Evolutionary conservation across 2,888 invertebrate species (phyloP), one percentile per base, ranked within the genome.

Genomic region (Eristalinus sepulchralis): DNA sequence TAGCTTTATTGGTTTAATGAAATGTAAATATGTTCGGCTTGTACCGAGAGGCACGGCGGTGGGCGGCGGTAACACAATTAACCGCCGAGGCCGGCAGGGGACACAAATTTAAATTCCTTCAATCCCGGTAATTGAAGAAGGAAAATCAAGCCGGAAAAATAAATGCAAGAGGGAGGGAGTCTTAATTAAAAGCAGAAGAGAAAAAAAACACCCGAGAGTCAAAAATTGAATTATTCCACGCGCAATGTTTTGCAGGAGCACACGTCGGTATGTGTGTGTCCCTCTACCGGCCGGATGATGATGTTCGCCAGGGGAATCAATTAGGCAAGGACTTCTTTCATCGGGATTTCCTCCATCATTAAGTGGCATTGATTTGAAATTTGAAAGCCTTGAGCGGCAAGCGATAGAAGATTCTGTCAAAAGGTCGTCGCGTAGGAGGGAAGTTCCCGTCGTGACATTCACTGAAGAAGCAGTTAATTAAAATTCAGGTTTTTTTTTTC

Each of bases 1-100:
- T 70, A 63, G 57, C 62, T 78, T 70, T 78, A 63, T 70, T 68
- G 67, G 62, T 47, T 63, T 77, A 62, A 77, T 77, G 27, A 77
- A 68, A 77, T 36, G 53, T 62, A 70, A 62, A 55, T 62, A 62
- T 53, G 68, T 68, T 63, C 55, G 47, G 62, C 62, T 62, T 13
- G 20, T 27, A n/a, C 47, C 4, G 39, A 39, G 5, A n/a, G 47
- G 1, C 47, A 1, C 4, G 10, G 9, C 17, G 9, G 11, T 11
- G 24, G 2, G 33, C 13, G 24, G 20, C 13, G 57, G 31, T 57
- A 39, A 59, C 57, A 13, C 59, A 39, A 64, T 66, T 66, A 75
- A 57, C 57, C 36, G 39, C 57, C 36, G 39, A 57, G 22, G 10
- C 36, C 27, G 20, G 31, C 57, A 22, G 57, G 31, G 31, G 47